These are phyloP conservation scores for Oscheius sp. DNA, from an alignment of 2,888 invertebrate genomes.

Conservation along the genomic window DNA sequence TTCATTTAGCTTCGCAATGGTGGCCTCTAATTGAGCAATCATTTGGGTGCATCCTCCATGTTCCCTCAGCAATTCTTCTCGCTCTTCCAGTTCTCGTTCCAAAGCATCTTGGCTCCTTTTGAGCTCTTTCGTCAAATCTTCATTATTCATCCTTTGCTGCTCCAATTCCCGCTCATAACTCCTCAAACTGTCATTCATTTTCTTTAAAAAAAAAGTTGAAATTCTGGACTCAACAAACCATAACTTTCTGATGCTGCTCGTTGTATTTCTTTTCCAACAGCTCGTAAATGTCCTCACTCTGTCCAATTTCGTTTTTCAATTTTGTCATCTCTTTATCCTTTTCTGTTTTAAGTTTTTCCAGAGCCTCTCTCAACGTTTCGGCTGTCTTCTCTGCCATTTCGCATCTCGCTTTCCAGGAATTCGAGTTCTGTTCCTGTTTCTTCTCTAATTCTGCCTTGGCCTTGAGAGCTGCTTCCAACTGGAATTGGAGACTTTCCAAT, in stretches of 20 bases:
- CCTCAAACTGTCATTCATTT: conserved; percentile 54
- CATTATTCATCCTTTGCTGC: conserved; percentile 12
- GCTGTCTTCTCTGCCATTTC: conserved; percentile 9
- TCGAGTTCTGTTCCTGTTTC: conserved; percentile 19
- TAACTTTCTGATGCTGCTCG: conserved; percentile 66
- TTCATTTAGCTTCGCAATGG: conserved; percentile 40
- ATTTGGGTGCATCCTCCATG: conserved; percentile 40
- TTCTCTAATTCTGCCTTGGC: neutral
- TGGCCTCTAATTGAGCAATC: conserved; percentile 49
- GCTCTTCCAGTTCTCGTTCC: conserved; percentile 40
- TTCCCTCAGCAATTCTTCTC: conserved; percentile 42
- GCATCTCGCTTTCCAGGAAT: conserved; percentile 6
- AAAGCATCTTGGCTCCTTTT: conserved; percentile 40
- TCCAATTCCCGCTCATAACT: conserved; percentile 59
- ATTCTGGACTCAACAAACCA: conserved; percentile 41
- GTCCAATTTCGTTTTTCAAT: conserved; percentile 58
- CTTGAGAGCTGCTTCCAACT: neutral
- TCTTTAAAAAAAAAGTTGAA: conserved; percentile 33
- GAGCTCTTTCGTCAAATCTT: neutral
- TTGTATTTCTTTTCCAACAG: conserved; percentile 63
- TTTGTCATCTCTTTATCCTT: conserved; percentile 45
- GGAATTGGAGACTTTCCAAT: neutral
- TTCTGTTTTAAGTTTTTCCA: conserved; percentile 30
- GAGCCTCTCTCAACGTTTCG: neutral
- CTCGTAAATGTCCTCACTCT: conserved; percentile 63